phyloP scores from a whole-genome alignment of 2,797 vertebrate genomes.

The Emydoidea blandingii region DNA sequence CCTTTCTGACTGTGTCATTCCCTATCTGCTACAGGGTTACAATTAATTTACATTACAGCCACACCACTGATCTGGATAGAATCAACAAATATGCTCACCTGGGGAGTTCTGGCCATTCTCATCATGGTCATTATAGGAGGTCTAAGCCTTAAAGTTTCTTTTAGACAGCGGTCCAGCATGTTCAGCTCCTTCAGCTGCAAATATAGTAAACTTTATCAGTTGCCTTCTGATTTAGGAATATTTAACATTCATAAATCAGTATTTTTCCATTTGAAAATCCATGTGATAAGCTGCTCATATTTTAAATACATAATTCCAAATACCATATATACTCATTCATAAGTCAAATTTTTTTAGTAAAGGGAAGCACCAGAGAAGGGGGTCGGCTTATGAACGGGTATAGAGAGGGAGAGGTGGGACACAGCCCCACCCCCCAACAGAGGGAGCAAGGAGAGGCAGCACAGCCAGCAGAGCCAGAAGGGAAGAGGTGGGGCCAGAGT shows the following conservation, averaged over 20 bases:
- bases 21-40: not conserved
- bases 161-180: constrained; percentile 93
- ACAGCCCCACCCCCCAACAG: too few relatives aligned
- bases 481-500: too few relatives aligned
- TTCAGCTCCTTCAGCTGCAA: constrained; percentile 92
- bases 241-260: not conserved
- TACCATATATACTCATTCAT: too few relatives aligned
- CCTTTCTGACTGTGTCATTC: not conserved
- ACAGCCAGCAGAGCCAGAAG: too few relatives aligned
- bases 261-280: not conserved
- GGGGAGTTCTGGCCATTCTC: constrained; percentile 94
- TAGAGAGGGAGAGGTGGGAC: too few relatives aligned
- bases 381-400: too few relatives aligned
- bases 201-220: rapidly evolving
- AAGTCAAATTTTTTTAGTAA: too few relatives aligned
- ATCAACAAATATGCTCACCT: constrained; percentile 78
- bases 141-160: constrained; percentile 94
- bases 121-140: constrained; percentile 99
- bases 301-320: not conserved
- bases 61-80: not conserved
- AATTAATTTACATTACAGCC: not conserved
- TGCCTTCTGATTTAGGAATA: not conserved
- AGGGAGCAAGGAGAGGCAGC: too few relatives aligned
- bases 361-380: too few relatives aligned
- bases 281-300: not conserved